These are phyloP conservation scores for Malacoraja senta DNA, from an alignment of 2,797 vertebrate species.

Conservation along the genomic window DNA sequence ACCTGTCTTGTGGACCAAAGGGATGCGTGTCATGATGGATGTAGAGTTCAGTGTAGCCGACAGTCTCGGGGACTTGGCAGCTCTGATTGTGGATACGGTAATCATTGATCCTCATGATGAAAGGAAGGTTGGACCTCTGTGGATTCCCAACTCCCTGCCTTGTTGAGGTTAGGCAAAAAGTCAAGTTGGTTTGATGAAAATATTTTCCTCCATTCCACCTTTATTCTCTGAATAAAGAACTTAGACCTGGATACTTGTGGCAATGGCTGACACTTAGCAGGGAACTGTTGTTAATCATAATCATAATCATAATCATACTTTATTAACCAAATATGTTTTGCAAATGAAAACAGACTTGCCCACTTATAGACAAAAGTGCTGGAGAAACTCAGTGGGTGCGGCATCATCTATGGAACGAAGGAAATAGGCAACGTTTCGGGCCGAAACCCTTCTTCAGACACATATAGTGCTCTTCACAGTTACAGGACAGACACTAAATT, in stretches of 20 bases:
- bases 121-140: not conserved
- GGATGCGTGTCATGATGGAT: not conserved
- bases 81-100: not conserved
- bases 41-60: not conserved
- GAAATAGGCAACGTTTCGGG: no score
- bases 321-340: no score
- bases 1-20: not conserved
- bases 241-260: not conserved
- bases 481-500: not conserved
- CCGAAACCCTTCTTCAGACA: no score
- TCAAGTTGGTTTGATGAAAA: not conserved
- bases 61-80: not conserved
- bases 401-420: no score
- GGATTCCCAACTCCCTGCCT: not conserved
- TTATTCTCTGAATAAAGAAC: not conserved
- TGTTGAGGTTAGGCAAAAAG: not conserved
- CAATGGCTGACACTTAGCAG: not conserved
- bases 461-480: not conserved
- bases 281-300: not conserved
- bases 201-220: not conserved
- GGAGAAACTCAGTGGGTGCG: no score
- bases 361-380: no score
- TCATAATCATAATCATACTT: not conserved
- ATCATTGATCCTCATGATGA: not conserved
- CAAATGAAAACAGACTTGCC: not conserved